phyloP scores from a whole-genome alignment of 2,797 vertebrate species.

The Distichodus sexfasciatus region DNA sequence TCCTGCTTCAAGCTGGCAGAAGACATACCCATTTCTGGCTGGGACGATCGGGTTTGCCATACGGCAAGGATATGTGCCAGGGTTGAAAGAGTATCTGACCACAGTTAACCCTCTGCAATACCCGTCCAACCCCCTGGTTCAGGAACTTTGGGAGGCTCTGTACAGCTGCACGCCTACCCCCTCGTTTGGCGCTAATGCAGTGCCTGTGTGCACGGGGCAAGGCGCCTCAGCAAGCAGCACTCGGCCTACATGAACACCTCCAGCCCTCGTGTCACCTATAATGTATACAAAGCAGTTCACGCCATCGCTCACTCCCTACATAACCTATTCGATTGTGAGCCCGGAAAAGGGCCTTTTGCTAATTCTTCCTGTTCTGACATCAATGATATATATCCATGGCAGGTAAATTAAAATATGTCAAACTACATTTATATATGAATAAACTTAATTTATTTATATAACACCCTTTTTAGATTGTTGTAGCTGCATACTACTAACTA shows the following conservation, averaged over 20 bases:
- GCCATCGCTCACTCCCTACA: constrained; percentile 57
- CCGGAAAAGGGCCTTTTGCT: constrained; percentile 46
- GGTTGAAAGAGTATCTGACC: constrained; percentile 50
- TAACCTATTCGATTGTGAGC: constrained; percentile 52
- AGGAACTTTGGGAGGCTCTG: constrained; percentile 55
- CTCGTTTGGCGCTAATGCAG: not conserved
- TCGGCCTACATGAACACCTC: constrained; percentile 54
- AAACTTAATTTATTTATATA: not conserved
- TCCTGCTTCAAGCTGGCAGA: constrained; percentile 55
- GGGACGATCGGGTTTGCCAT: constrained; percentile 60
- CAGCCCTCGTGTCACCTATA: constrained; percentile 51
- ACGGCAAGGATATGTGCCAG: constrained; percentile 49
- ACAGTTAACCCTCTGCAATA: constrained; percentile 50
- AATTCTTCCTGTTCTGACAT: constrained; percentile 52
- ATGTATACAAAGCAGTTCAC: constrained; percentile 62
- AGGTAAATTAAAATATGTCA: constrained; percentile 46
- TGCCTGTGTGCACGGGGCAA: constrained; percentile 50
- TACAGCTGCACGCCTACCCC: constrained; percentile 47
- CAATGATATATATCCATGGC: constrained; percentile 55
- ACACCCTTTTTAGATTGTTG: not conserved
- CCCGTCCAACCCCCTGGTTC: constrained; percentile 44
- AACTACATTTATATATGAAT: not conserved
- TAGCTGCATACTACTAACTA: constrained; percentile 59
- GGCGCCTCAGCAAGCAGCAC: constrained; percentile 47
- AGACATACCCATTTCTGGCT: constrained; percentile 51